Evolutionary conservation across 2,888 invertebrate species (phyloP).

Genomic region (Ophion ventricosus): DNA sequence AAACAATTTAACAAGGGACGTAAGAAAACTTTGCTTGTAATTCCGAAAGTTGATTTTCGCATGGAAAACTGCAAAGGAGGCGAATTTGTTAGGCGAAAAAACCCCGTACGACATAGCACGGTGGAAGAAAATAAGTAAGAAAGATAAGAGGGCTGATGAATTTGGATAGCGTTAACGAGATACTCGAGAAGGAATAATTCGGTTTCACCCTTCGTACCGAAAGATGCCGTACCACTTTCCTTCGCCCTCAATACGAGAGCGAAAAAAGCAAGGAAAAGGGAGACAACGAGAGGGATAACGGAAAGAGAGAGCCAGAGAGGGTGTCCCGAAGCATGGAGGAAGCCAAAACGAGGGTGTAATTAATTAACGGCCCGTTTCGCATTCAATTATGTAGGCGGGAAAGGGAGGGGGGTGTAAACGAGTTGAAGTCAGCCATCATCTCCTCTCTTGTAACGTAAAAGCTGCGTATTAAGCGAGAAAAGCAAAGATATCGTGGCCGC

Average conservation of each 20-base stretch:
- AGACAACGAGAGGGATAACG: neutral
- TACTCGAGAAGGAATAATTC: conserved; percentile 53
- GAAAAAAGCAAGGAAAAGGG: neutral
- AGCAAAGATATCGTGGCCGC: conserved; percentile 52
- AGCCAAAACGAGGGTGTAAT: conserved; percentile 75
- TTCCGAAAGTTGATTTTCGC: neutral
- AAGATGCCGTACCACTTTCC: conserved; percentile 13
- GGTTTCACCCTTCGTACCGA: conserved; percentile 9
- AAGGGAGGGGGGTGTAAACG: conserved; percentile 75
- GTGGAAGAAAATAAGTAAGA: neutral
- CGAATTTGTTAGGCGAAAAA: too few species aligned
- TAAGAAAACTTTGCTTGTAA: neutral
- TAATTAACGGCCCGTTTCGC: conserved; percentile 77
- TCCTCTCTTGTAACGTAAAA: conserved; percentile 35
- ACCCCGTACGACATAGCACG: too few species aligned
- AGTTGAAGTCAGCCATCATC: conserved; percentile 72
- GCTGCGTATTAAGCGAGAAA: conserved; percentile 53
- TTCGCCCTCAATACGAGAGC: conserved; percentile 4
- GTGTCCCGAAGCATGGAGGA: conserved; percentile 40
- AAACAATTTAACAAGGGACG: neutral
- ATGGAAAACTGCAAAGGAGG: too few species aligned
- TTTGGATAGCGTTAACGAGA: conserved; percentile 48
- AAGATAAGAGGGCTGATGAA: conserved; percentile 6
- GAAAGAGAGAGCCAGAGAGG: conserved; percentile 12
- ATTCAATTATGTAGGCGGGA: conserved; percentile 70